Base-by-base conservation (phyloP, 1,140 invertebrate species). In the Kradibia gibbosae region DNA sequence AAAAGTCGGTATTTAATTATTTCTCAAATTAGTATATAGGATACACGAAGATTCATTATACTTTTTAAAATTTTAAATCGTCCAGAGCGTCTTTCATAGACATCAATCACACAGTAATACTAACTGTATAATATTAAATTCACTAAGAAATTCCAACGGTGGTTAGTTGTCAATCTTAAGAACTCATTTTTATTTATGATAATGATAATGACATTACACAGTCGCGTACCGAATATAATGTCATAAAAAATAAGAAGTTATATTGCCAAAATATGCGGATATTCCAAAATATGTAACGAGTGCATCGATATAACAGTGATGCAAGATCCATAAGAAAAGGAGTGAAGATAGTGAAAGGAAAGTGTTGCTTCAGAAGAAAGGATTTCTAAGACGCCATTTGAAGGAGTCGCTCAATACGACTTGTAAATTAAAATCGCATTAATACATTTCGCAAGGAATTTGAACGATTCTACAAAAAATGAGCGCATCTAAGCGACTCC, bases 401-500 rank as follows among this genome's bases (percentile, higher is more conserved):
- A 36, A 55, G 7, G 20, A 15, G 36, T 42, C 34, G 84, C 82
- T 85, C 84, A n/a, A 78, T 82, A 80, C 86, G 85, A 89, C 88
- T 90, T 89, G 89, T 88, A 89, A 89, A 89, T 89, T 85, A 89
- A 88, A 90, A 89, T 89, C 86, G 87, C 80, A 87, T 10, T 8
- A 86, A 87, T 88, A 88, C 89, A 89, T 88, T 87, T 89, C 86
- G 31, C 31, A 55, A 2, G 7, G n/a, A 1, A 22, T n/a, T n/a
- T n/a, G n/a, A n/a, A n/a, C n/a, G n/a, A n/a, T n/a, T n/a, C n/a
- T n/a, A n/a, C n/a, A n/a, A n/a, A n/a, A n/a, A n/a, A n/a, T n/a
- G n/a, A n/a, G n/a, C n/a, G n/a, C n/a, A n/a, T n/a, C n/a, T n/a
- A n/a, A n/a, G n/a, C n/a, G n/a, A n/a, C n/a, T n/a, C n/a, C n/a